phyloP scores from a whole-genome alignment of 1,140 invertebrate species.

The Drosophila melanica region DNA sequence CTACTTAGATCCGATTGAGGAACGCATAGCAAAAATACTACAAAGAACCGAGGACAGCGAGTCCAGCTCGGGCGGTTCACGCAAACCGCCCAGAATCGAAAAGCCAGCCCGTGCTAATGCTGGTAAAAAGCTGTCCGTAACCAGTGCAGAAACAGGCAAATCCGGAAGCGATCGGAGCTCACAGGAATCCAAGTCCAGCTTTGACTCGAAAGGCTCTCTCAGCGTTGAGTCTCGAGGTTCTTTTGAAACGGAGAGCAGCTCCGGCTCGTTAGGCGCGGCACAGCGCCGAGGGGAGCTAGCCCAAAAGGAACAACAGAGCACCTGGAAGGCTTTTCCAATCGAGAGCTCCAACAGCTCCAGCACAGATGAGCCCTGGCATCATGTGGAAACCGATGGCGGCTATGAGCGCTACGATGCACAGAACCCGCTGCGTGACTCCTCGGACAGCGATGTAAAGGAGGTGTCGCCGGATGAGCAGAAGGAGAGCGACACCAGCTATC shows the following conservation, averaged over 20 bases:
- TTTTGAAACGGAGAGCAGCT: constrained; percentile 89
- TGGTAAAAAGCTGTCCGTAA: constrained; percentile 73
- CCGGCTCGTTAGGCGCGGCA: constrained; percentile 88
- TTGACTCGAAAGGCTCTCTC: constrained; percentile 86
- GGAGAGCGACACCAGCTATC: constrained; percentile 86
- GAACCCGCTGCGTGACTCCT: constrained; percentile 84
- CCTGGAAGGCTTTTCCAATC: constrained; percentile 91
- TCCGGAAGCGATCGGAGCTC: constrained; percentile 83
- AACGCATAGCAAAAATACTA: constrained; percentile 74
- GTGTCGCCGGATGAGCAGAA: constrained; percentile 80
- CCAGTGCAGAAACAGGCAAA: constrained; percentile 59
- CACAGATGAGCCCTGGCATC: constrained; percentile 91
- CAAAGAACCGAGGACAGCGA: constrained; percentile 78
- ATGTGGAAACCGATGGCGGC: constrained; percentile 88
- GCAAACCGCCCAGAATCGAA: constrained; percentile 74
- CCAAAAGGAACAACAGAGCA: constrained; percentile 88
- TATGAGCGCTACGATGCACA: constrained; percentile 86
- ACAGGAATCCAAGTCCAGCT: constrained; percentile 86
- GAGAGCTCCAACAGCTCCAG: constrained; percentile 92
- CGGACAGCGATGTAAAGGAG: constrained; percentile 80
- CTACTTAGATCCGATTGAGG: constrained; percentile 79
- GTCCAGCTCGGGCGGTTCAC: constrained; percentile 77
- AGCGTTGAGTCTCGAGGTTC: constrained; percentile 88
- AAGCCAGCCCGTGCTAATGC: constrained; percentile 72
- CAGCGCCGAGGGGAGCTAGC: constrained; percentile 86